Evolutionary conservation across 2,888 invertebrate genomes (phyloP).

Genomic region (Allophyes oxyacanthae): DNA sequence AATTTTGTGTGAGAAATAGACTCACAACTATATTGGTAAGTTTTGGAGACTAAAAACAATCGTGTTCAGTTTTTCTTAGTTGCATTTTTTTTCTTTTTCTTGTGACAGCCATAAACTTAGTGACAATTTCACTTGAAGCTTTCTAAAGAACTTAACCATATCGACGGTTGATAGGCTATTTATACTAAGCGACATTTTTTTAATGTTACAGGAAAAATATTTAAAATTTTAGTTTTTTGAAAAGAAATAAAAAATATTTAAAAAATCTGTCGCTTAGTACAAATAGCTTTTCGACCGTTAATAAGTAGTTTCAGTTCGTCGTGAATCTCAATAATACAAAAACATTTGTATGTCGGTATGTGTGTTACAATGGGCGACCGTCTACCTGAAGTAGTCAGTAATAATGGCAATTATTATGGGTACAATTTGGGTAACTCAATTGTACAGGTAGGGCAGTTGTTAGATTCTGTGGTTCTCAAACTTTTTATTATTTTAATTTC

Average conservation of each 20-base stretch:
- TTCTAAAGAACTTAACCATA: too few species aligned
- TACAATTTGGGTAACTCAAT: slow-evolving; percentile 74
- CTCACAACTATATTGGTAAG: slow-evolving; percentile 22
- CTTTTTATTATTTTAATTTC: slow-evolving; percentile 28
- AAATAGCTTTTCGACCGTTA: too few species aligned
- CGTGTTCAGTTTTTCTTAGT: background rate
- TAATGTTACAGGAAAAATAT: too few species aligned
- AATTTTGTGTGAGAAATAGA: background rate
- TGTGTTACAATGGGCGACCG: slow-evolving; percentile 24
- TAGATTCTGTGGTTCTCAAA: slow-evolving; percentile 68
- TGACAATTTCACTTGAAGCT: slow-evolving; percentile 4
- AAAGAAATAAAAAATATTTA: too few species aligned
- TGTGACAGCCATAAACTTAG: too few species aligned
- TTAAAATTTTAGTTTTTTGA: too few species aligned
- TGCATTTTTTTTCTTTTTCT: too few species aligned
- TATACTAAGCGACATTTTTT: too few species aligned
- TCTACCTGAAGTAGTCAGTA: slow-evolving; percentile 66
- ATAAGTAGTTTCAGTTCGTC: slow-evolving; percentile 22
- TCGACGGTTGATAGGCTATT: too few species aligned
- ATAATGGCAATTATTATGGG: slow-evolving; percentile 85
- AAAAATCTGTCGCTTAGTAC: too few species aligned
- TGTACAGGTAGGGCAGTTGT: slow-evolving; percentile 74
- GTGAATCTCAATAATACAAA: slow-evolving; percentile 42
- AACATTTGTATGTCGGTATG: slow-evolving; percentile 25
- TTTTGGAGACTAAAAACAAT: background rate